These are phyloP conservation scores for Eulemur albifrons DNA, from an alignment of 2,797 vertebrate genomes.

Conservation along the genomic window DNA sequence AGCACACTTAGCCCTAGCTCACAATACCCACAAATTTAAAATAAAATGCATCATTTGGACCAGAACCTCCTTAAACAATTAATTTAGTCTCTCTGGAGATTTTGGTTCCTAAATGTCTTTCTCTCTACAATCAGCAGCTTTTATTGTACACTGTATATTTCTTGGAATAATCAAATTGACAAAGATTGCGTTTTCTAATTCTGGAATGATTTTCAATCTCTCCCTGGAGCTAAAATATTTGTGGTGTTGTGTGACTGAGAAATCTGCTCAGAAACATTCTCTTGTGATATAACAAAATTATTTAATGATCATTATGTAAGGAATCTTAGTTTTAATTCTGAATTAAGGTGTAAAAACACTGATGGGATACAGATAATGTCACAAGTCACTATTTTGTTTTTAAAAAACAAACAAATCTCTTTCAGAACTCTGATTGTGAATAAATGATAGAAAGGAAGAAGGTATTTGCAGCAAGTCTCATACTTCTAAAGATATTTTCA, in stretches of 20 bases:
- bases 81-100: neutral
- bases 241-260: constrained; percentile 68
- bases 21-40: neutral
- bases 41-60: neutral
- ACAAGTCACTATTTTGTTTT: constrained; percentile 53
- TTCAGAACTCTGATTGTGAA: constrained; percentile 21
- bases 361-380: constrained; percentile 68
- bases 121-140: constrained; percentile 38
- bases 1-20: neutral
- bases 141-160: constrained; percentile 60
- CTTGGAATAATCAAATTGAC: constrained; percentile 65
- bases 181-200: constrained; percentile 49
- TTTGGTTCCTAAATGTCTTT: constrained; percentile 7
- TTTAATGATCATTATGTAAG: constrained; percentile 73
- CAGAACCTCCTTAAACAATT: constrained; percentile 17
- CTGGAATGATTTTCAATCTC: constrained; percentile 75
- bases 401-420: constrained; percentile 57
- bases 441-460: neutral
- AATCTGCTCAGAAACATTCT: constrained; percentile 75
- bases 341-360: constrained; percentile 67
- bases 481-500: neutral
- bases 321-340: constrained; percentile 70
- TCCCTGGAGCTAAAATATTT: constrained; percentile 78
- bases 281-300: constrained; percentile 76
- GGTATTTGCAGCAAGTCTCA: neutral